A percentile compares a stretch with the other conserved stretches of the same genome.
These are phyloP conservation scores for Epiblema foenella DNA, from an alignment of 2,888 invertebrate species.

Conservation along the genomic window DNA sequence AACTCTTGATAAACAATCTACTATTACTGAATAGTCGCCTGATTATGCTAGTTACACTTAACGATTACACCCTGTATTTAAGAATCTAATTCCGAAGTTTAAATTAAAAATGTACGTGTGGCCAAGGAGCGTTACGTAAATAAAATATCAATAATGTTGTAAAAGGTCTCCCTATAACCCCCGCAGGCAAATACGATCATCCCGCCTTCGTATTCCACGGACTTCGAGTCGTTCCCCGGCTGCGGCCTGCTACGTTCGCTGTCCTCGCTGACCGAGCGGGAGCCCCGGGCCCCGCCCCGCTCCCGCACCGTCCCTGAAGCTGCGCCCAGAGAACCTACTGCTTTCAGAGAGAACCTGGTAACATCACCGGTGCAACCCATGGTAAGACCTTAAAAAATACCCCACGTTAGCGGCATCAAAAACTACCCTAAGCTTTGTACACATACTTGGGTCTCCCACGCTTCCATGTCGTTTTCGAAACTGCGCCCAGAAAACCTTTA, in stretches of 20 bases:
- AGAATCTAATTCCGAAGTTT: no score
- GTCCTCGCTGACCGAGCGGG: slow-evolving; percentile 82
- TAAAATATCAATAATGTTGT: slow-evolving; percentile 23
- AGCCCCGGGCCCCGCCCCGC: slow-evolving; percentile 52
- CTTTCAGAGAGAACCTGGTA: slow-evolving; percentile 71
- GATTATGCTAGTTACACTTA: no score
- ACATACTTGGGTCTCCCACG: slow-evolving; percentile 29
- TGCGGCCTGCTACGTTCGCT: slow-evolving; percentile 84
- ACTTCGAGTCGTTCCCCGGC: slow-evolving; percentile 68
- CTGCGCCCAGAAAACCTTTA: slow-evolving; percentile 45
- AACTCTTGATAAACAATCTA: no score
- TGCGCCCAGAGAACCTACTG: slow-evolving; percentile 51
- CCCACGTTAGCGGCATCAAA: not conserved
- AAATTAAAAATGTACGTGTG: no score
- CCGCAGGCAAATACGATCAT: slow-evolving; percentile 90
- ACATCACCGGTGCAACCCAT: slow-evolving; percentile 46
- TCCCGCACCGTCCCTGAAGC: slow-evolving; percentile 55
- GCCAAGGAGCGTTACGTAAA: not conserved
- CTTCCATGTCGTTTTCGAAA: slow-evolving; percentile 54
- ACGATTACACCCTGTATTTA: no score
- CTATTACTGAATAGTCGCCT: no score
- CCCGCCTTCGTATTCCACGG: slow-evolving; percentile 91
- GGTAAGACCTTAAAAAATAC: not conserved
- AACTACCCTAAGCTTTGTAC: not conserved
- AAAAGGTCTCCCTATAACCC: slow-evolving; percentile 31